A percentile compares a stretch with the other conserved stretches of the same genome.
Conservation (phyloP, 2,888 invertebrate genomes). For the Strigamia transsilvanica region DNA sequence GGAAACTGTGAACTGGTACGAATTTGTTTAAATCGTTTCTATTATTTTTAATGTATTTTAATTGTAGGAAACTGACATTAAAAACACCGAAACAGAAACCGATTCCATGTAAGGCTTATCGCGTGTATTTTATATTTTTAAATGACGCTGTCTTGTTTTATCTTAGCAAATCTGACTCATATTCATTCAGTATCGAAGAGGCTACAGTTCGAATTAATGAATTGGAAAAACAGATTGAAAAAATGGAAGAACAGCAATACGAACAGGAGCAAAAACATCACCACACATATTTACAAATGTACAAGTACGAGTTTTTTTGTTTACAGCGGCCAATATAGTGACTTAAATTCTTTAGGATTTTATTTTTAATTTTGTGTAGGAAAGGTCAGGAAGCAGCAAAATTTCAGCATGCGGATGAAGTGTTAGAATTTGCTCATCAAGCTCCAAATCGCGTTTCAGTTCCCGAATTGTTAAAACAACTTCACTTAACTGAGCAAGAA, state of each 20-base stretch:
- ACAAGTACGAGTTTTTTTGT: constrained; percentile 57
- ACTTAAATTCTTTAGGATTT: background rate
- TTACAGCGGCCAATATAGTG: background rate
- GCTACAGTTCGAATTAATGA: constrained; percentile 74
- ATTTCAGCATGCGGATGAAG: constrained; percentile 75
- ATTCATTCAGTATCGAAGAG: constrained; percentile 60
- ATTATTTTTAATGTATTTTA: background rate
- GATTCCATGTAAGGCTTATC: background rate
- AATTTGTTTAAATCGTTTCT: background rate
- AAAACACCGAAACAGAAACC: background rate
- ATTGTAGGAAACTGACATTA: background rate
- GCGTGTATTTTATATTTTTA: no score
- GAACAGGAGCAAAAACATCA: constrained; percentile 76
- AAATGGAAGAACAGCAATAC: constrained; percentile 75
- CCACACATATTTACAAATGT: constrained; percentile 80
- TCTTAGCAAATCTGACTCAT: background rate
- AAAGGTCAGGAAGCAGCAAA: constrained; percentile 83
- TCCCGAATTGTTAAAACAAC: constrained; percentile 81
- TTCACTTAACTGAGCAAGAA: constrained; percentile 85
- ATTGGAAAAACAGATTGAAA: constrained; percentile 77
- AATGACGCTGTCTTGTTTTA: background rate
- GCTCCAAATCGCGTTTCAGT: constrained; percentile 66
- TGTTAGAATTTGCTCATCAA: constrained; percentile 61
- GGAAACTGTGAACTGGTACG: constrained; percentile 54
- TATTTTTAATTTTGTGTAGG: constrained; percentile 62